phyloP scores from a whole-genome alignment of 2,797 vertebrate genomes.

The Limosa lapponica region DNA sequence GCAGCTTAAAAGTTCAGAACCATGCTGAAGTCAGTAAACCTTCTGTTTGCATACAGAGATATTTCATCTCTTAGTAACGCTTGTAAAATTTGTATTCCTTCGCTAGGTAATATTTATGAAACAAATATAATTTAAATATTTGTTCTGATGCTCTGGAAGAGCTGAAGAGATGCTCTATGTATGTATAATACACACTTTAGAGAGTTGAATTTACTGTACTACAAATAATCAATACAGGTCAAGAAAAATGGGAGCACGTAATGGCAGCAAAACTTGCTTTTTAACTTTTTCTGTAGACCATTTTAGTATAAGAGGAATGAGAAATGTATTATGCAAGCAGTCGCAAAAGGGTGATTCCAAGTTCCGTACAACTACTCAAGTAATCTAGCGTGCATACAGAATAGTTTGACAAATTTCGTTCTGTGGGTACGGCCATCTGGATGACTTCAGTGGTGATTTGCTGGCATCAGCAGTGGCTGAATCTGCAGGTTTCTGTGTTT shows the following conservation, averaged over 20 bases:
- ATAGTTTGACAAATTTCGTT: background rate
- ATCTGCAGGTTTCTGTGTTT: background rate
- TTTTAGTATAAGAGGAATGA: background rate
- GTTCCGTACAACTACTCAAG: background rate
- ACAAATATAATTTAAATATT: background rate
- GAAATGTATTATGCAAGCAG: background rate
- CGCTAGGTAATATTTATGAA: background rate
- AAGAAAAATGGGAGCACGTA: background rate
- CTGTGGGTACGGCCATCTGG: background rate
- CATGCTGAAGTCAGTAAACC: background rate
- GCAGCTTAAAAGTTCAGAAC: background rate
- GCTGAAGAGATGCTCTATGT: background rate
- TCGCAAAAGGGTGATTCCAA: background rate
- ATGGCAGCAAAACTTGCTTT: background rate
- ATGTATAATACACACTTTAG: background rate
- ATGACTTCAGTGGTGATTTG: background rate
- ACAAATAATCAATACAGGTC: background rate
- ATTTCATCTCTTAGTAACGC: background rate
- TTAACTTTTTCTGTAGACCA: background rate
- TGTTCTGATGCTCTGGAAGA: background rate
- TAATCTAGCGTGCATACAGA: background rate
- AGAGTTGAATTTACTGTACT: background rate
- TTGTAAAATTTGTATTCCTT: background rate
- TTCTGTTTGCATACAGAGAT: background rate
- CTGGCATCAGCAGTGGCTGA: background rate